These are phyloP conservation scores for Bradypus variegatus DNA, from an alignment of 2,797 vertebrate genomes.

Conservation along the genomic window DNA sequence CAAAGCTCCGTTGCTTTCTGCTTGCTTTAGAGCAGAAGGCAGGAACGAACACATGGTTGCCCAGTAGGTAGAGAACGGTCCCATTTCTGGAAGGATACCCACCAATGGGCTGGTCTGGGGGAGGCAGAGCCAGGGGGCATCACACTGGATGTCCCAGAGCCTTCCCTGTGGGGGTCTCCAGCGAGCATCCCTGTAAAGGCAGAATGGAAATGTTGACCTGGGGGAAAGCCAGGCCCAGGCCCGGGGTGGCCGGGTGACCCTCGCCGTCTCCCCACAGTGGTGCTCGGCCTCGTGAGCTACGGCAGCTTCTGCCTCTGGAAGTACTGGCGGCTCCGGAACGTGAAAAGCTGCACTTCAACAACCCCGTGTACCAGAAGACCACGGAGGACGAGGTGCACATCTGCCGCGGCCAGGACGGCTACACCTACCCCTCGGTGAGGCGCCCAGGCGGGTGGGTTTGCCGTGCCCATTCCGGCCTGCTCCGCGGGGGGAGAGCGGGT, in stretches of 20 bases:
- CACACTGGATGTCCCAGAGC: too few relatives aligned
- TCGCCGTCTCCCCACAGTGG: slow-evolving; percentile 63
- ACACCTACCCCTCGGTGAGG: slow-evolving; percentile 83
- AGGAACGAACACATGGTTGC: too few relatives aligned
- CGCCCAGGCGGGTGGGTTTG: not conserved
- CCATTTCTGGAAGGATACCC: too few relatives aligned
- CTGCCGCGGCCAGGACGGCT: slow-evolving; percentile 82
- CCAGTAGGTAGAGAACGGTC: too few relatives aligned
- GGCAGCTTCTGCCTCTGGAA: slow-evolving; percentile 80
- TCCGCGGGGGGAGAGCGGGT: too few relatives aligned
- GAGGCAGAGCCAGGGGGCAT: too few relatives aligned
- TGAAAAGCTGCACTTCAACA: slow-evolving; percentile 90
- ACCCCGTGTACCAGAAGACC: slow-evolving; percentile 93
- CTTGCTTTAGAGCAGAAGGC: rapidly evolving
- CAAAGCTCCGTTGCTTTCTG: too few relatives aligned
- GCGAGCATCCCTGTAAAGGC: too few relatives aligned
- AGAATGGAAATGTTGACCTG: not conserved
- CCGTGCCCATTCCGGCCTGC: too few relatives aligned
- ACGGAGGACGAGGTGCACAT: slow-evolving; percentile 86
- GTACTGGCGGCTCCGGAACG: slow-evolving; percentile 84
- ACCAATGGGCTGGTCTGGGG: too few relatives aligned
- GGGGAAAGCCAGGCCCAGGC: not conserved
- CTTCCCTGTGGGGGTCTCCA: too few relatives aligned
- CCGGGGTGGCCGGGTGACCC: not conserved
- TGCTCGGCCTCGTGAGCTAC: slow-evolving; percentile 73